phyloP scores from a whole-genome alignment of 2,797 vertebrate species.

The Parauchenoglanis punctatus region DNA sequence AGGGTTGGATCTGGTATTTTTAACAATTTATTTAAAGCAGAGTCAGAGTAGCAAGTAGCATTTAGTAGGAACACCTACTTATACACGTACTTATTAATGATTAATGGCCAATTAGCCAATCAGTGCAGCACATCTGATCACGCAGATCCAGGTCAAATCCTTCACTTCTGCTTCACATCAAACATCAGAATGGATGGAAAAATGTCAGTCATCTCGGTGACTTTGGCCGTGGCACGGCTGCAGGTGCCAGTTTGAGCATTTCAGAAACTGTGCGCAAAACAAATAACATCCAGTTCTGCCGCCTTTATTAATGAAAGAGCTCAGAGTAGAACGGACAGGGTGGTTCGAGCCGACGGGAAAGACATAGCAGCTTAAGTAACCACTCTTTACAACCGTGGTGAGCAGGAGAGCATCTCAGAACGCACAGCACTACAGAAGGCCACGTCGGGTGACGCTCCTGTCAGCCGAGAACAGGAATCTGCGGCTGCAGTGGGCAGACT shows the following conservation, averaged over 20 bases:
- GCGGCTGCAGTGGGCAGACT: neutral
- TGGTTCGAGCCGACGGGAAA: neutral
- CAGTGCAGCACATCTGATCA: neutral
- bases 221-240: neutral
- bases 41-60: neutral
- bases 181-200: neutral
- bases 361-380: neutral
- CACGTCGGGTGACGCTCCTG: neutral
- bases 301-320: neutral
- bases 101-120: neutral
- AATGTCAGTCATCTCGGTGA: neutral
- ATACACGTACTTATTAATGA: neutral
- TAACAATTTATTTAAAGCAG: neutral
- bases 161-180: neutral
- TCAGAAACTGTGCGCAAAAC: neutral
- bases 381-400: neutral
- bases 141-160: neutral
- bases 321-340: neutral
- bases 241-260: neutral
- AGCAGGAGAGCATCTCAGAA: neutral
- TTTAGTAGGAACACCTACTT: neutral
- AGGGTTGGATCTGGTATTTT: neutral
- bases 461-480: neutral
- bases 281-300: neutral
- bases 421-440: neutral